These are phyloP conservation scores for Xiphorhynchus elegans DNA, from an alignment of 2,113 vertebrate species.

Conservation along the genomic window DNA sequence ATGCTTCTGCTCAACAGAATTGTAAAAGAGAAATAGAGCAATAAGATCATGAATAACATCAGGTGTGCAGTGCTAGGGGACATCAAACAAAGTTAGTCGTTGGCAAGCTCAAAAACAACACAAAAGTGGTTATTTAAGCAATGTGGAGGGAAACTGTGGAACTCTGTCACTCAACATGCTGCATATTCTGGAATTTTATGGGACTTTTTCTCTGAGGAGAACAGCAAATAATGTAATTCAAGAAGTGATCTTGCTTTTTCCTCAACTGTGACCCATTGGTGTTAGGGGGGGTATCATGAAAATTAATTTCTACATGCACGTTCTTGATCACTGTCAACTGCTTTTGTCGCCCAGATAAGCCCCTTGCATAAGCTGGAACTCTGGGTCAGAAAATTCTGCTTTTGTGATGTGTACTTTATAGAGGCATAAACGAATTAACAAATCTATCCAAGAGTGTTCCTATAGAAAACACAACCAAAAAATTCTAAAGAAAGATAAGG, in stretches of 20 bases:
- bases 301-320: rapidly evolving
- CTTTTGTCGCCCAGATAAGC: neutral
- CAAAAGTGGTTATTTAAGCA: neutral
- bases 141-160: neutral
- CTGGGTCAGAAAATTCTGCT: neutral
- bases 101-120: neutral
- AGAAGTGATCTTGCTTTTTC: neutral
- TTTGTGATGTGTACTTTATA: neutral
- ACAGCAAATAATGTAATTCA: neutral
- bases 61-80: neutral
- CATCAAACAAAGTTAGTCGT: neutral
- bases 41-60: neutral
- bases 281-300: neutral
- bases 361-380: neutral
- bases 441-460: neutral
- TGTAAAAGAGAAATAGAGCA: neutral
- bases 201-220: neutral
- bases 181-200: neutral
- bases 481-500: neutral
- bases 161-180: neutral
- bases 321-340: neutral
- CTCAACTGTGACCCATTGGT: neutral
- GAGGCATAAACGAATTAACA: neutral
- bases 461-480: neutral
- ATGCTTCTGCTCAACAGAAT: neutral